Evolutionary conservation across 2,888 invertebrate species (phyloP).

Genomic region (Drosophila tanythrix): DNA sequence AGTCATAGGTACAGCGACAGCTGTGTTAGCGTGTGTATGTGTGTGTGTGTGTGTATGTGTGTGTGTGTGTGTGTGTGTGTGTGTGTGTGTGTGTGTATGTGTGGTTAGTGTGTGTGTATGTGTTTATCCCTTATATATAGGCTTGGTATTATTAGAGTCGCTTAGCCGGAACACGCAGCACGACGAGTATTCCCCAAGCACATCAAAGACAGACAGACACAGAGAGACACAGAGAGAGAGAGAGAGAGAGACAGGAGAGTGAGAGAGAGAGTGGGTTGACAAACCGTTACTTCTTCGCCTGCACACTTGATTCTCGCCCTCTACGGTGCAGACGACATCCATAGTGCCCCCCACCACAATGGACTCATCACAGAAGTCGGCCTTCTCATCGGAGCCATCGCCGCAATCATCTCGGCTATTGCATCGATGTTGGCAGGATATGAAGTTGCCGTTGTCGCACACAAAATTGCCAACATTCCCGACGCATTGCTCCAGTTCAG

Average conservation of each 20-base stretch:
- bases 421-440: constrained; percentile 86
- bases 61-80: not conserved
- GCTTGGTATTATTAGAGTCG: not conserved
- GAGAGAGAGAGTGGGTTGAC: constrained; percentile 16
- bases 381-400: constrained; percentile 88
- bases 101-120: not conserved
- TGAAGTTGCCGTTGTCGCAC: constrained; percentile 78
- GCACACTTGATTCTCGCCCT: constrained; percentile 21
- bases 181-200: constrained; percentile 8
- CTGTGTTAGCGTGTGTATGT: not conserved
- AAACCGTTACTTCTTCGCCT: constrained; percentile 15
- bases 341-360: not conserved
- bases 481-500: not conserved
- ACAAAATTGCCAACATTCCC: not conserved
- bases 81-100: not conserved
- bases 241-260: not conserved
- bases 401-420: constrained; percentile 86
- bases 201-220: constrained; percentile 4
- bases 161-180: not conserved
- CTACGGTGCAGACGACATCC: not conserved
- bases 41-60: not conserved
- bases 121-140: not conserved
- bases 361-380: constrained; percentile 38
- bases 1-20: constrained; percentile 1
- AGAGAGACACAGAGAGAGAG: not conserved